Evolutionary conservation across 2,888 invertebrate genomes (phyloP), one percentile per base, ranked within the genome.

Genomic region (Ennomos erosarius): DNA sequence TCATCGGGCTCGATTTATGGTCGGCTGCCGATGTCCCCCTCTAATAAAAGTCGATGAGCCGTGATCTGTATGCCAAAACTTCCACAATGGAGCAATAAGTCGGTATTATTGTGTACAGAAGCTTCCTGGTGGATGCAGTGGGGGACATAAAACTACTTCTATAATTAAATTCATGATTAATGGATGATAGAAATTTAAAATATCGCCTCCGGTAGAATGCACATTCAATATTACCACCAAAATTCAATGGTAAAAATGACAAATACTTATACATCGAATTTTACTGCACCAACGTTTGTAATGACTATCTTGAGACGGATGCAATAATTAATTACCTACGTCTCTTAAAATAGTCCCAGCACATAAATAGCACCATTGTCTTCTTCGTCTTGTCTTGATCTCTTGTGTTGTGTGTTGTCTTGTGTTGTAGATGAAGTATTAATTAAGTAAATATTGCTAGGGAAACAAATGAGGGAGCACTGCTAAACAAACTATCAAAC

Each of bases 21-120:
- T 68, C 64, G 68, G 66, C 67, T 75, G 75, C 75, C 76, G 64
- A 66, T 74, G 75, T 71, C 82, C 87, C 86, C 78, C 79, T 74
- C 80, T 75, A 86, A 89, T 87, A 86, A 87, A 87, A 87, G 70
- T 90, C 86, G 85, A 90, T 91, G 91, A 87, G 80, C 88, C 91
- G 82, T 90, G 87, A 84, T 88, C 81, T 83, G 82, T 85, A 81
- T 84, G 85, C 86, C 82, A 84, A 86, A 88, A 86, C 76, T 84
- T 84, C 87, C 84, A 87, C 87, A 87, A 87, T 84, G 78, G 77
- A 68, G 78, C 80, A 78, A 82, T 84, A 84, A 84, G 76, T 83
- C 74, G 74, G 75, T 75, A 75, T 81, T 78, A 83, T 79, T 78
- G 74, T 75, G 68, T 73, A 73, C 69, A 34, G 60, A 68, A 67